A percentile compares a stretch with the other conserved stretches of the same genome.
Conservation (phyloP, 2,888 invertebrate species). For the Scrobipalpa atriplicella region DNA sequence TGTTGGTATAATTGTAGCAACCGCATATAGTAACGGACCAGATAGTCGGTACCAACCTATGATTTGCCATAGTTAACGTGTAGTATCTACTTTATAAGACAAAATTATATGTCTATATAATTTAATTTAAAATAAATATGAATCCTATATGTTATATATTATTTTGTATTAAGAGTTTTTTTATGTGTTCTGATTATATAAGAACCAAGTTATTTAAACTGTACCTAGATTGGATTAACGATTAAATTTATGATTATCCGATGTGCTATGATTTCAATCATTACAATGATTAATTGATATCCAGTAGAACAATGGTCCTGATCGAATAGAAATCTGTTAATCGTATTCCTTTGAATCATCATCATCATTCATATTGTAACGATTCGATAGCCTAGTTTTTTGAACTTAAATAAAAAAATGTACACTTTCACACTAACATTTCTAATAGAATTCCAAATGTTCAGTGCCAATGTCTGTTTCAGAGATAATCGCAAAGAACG, state of each 20-base stretch:
- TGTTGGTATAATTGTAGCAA: background rate
- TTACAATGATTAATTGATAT: slow-evolving; percentile 29
- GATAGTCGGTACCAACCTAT: no score
- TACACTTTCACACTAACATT: background rate
- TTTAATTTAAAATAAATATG: no score
- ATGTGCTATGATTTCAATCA: slow-evolving; percentile 7
- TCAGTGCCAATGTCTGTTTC: no score
- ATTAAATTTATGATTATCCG: slow-evolving; percentile 1
- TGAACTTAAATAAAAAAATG: background rate
- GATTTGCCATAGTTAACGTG: no score
- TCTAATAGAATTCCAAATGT: background rate
- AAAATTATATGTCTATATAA: no score
- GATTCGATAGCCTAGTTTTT: background rate
- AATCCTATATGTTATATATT: no score
- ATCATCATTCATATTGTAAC: background rate
- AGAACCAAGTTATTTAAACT: no score
- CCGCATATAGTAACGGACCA: no score
- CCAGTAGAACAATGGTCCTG: slow-evolving; percentile 28
- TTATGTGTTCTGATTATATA: no score
- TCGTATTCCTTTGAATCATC: background rate
- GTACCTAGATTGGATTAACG: slow-evolving; percentile 17
- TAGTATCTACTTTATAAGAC: no score
- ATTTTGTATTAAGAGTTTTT: no score
- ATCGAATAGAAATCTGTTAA: slow-evolving; percentile 9
- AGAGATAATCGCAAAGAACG: no score